These are phyloP conservation scores for Tryphoninae sp. DNA, from an alignment of 2,888 invertebrate species.

Conservation along the genomic window DNA sequence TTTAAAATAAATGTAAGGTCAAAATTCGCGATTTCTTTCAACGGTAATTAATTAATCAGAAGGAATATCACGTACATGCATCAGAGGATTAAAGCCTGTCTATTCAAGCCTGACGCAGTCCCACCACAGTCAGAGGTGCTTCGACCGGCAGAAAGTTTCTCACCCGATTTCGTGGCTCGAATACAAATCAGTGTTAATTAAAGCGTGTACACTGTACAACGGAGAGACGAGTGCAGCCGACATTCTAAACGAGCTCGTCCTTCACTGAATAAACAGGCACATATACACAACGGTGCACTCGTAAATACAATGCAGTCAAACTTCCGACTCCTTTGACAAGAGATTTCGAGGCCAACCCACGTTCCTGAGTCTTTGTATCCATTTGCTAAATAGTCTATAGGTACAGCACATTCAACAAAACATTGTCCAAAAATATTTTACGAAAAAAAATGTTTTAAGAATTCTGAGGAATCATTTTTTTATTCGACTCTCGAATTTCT, in stretches of 20 bases:
- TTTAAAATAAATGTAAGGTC: background rate
- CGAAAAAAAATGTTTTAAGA: too few species aligned
- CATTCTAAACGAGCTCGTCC: slow-evolving; percentile 42
- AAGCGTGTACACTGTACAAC: slow-evolving; percentile 30
- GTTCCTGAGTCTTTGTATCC: slow-evolving; percentile 24
- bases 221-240: slow-evolving; percentile 30
- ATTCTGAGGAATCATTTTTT: too few species aligned
- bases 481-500: too few species aligned
- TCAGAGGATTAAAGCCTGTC: slow-evolving; percentile 29
- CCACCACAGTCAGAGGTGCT: slow-evolving; percentile 28
- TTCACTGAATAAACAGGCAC: slow-evolving; percentile 6
- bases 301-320: slow-evolving; percentile 34
- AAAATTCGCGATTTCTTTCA: slow-evolving; percentile 15
- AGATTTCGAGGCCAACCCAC: slow-evolving; percentile 36
- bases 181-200: slow-evolving; percentile 62
- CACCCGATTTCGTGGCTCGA: slow-evolving; percentile 56
- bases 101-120: slow-evolving; percentile 33
- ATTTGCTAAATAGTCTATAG: background rate
- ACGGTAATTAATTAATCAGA: slow-evolving; percentile 42
- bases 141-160: slow-evolving; percentile 42
- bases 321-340: slow-evolving; percentile 40
- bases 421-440: background rate
- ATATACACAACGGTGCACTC: slow-evolving; percentile 11
- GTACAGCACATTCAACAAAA: background rate
- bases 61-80: slow-evolving; percentile 45